A percentile compares a stretch with the other conserved stretches of the same genome.
Conservation (phyloP, 2,113 vertebrate species). For the Melozone crissalis region DNA sequence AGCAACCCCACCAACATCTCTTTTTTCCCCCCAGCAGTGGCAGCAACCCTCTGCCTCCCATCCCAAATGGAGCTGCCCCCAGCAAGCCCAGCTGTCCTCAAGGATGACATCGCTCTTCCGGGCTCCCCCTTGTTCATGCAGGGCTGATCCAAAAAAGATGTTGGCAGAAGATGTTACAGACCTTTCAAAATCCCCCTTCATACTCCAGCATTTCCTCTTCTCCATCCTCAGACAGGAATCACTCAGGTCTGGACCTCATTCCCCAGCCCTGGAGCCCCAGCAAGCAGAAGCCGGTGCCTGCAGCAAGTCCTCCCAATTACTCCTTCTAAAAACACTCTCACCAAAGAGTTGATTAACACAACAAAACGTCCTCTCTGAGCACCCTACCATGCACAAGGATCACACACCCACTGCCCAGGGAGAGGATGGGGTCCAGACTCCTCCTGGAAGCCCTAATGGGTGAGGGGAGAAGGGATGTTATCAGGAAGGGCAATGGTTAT, state of each 20-base stretch:
- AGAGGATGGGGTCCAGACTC: background rate
- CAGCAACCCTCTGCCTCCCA: background rate
- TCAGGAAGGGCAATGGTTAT: background rate
- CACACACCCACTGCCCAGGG: fast-evolving
- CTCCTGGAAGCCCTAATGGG: fast-evolving
- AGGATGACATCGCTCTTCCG: fast-evolving
- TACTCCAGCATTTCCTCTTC: background rate
- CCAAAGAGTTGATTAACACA: background rate
- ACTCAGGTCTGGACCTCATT: background rate
- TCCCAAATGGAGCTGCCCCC: background rate
- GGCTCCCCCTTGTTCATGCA: background rate
- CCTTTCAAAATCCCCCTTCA: background rate
- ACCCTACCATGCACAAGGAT: background rate
- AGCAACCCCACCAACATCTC: background rate
- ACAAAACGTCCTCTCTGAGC: background rate
- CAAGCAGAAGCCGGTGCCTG: fast-evolving
- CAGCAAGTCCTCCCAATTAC: background rate
- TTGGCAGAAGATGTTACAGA: constrained; percentile 5
- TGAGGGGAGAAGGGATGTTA: background rate
- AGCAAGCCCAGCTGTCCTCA: background rate
- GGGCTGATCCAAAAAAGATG: constrained; percentile 14
- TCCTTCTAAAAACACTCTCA: background rate
- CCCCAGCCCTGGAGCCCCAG: background rate
- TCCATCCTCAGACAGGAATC: background rate
- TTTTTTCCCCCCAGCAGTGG: background rate